Percentiles rank a stretch among this genome's conserved stretches.
phyloP scores from a whole-genome alignment of 2,888 invertebrate genomes.

The Pantelozetes paolii region DNA sequence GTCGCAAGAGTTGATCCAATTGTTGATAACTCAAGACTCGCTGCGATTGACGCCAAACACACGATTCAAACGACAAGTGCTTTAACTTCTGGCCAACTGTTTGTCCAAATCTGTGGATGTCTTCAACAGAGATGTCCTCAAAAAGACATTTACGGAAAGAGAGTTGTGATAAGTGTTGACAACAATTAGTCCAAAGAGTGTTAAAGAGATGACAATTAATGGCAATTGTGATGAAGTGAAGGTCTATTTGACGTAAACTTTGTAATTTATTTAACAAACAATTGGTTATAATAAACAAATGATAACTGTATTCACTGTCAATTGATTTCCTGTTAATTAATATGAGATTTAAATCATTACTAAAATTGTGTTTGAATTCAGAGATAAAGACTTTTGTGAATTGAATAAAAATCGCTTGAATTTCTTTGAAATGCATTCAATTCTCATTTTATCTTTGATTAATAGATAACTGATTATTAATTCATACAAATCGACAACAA shows the following conservation, averaged over 20 bases:
- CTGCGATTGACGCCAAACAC: background rate
- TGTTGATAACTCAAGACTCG: background rate
- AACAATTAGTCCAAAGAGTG: background rate
- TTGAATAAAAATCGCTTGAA: background rate
- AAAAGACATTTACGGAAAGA: background rate
- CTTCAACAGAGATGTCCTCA: background rate
- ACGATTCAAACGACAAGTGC: constrained; percentile 1
- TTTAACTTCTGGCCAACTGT: background rate
- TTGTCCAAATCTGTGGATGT: background rate
- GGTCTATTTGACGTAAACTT: background rate
- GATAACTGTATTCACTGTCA: background rate
- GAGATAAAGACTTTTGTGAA: background rate
- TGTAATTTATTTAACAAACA: background rate
- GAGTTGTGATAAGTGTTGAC: background rate
- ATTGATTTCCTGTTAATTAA: background rate
- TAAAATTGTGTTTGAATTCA: background rate
- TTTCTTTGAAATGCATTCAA: background rate
- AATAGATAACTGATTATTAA: background rate
- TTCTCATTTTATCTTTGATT: background rate
- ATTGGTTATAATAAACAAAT: background rate
- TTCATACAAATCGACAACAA: background rate
- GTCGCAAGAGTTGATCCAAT: background rate
- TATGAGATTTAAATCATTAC: background rate
- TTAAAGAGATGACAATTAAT: background rate
- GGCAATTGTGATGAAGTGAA: background rate